Evolutionary conservation across 2,888 invertebrate species (phyloP).

Genomic region (Rhimphoctona megacephalus): DNA sequence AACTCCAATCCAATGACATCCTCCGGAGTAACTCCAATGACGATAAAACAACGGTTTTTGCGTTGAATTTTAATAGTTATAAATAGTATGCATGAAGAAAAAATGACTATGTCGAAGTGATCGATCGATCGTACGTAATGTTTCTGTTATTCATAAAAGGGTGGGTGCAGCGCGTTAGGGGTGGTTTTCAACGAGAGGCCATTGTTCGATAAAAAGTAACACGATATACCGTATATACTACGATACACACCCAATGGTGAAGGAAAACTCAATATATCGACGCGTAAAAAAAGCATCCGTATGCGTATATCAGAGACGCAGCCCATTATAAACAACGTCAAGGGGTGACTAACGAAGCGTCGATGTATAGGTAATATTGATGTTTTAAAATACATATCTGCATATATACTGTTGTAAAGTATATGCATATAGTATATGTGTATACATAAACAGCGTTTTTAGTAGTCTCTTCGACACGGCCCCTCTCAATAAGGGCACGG

Average conservation of each 20-base stretch:
- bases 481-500: conserved; percentile 79
- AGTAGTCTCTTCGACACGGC: conserved; percentile 52
- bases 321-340: conserved; percentile 40
- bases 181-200: conserved; percentile 65
- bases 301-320: conserved; percentile 14
- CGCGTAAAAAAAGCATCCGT: conserved; percentile 41
- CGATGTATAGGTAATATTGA: conserved; percentile 81
- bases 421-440: not conserved
- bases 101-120: conserved; percentile 68
- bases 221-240: conserved; percentile 76
- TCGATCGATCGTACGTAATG: conserved; percentile 77
- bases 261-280: conserved; percentile 28
- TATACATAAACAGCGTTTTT: conserved; percentile 35
- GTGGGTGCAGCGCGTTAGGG: conserved; percentile 44
- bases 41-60: conserved; percentile 15
- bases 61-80: conserved; percentile 23
- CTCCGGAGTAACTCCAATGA: conserved; percentile 1
- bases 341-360: conserved; percentile 78
- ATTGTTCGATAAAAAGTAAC: conserved; percentile 81
- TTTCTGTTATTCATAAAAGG: conserved; percentile 78
- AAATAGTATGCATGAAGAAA: conserved; percentile 48
- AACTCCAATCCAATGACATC: not conserved
- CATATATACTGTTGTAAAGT: conserved; percentile 73
- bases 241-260: conserved; percentile 3
- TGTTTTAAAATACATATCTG: conserved; percentile 82